Conservation (phyloP, 2,113 vertebrate species). For the Peromyscus leucopus region DNA sequence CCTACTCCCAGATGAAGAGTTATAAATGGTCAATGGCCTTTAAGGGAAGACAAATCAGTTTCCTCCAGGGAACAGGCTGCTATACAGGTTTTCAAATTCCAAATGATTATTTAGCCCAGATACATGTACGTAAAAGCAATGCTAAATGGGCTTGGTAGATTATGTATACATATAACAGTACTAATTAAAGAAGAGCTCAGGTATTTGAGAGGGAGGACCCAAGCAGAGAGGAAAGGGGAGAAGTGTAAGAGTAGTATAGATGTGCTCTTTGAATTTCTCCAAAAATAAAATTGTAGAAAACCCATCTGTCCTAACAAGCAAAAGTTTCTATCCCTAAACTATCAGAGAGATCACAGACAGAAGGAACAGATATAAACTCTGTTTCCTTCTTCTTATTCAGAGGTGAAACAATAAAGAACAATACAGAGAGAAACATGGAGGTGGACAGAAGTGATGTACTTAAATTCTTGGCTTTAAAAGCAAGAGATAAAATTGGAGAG, state of each 20-base stretch:
- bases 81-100: background rate
- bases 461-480: background rate
- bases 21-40: background rate
- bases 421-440: background rate
- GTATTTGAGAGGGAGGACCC: background rate
- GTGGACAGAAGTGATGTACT: background rate
- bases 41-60: background rate
- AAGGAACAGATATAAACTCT: background rate
- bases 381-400: background rate
- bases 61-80: background rate
- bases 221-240: background rate
- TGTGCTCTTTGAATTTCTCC: background rate
- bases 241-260: background rate
- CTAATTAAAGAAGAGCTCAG: background rate
- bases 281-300: background rate
- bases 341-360: background rate
- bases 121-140: background rate
- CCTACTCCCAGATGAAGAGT: background rate
- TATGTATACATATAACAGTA: background rate
- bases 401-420: background rate
- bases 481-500: background rate
- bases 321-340: background rate
- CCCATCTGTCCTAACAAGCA: background rate
- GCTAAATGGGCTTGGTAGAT: background rate
- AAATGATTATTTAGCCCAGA: background rate